Base-by-base conservation (phyloP, 2,888 invertebrate species). In the Tachina lurida region DNA sequence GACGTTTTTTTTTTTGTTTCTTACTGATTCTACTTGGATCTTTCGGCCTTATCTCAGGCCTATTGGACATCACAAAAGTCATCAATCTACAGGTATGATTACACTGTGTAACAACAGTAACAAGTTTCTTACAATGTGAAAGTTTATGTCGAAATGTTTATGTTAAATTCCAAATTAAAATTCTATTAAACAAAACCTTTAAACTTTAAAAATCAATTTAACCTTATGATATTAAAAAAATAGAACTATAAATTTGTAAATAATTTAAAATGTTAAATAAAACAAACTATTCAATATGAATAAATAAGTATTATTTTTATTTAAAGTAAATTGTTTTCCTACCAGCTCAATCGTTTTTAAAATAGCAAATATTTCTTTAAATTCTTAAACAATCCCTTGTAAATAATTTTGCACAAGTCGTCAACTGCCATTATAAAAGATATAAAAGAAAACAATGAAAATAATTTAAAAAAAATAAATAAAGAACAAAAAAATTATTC, bases 401-500 rank as follows among this genome's bases (percentile, higher is more conserved):
- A 87, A 85, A 82, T 84, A 84, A 65, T 82, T 75, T 84, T 77
- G 70, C 74, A 74, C 65, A 86, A 87, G 73, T 82, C 68, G 87
- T 65, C 70, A 84, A 87, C 79, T 83, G 87, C 68, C 71, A 76
- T 78, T 67, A 73, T 13, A 65, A 15, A 62, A 17, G 39, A 43
- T 54, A 13, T n/a, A 7, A 52, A 17, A 58, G 12, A 39, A 78
- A 65, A 17, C n/a, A 49, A 60, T n/a, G 7, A 19, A 71, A 65
- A 60, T 13, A n/a, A 12, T 43, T 54, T 31, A 43, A 67, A 41
- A 49, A 39, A 12, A 54, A 49, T 17, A 43, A 70, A 62, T 12
- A 54, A 31, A 31, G 4, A 31, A 31, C 12, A 54, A 31, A 31
- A 31, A 31, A 31, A 2, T 3, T 22, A 22, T 2, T 31, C n/a